Evolutionary conservation across 2,888 invertebrate genomes (phyloP), one percentile per base, ranked within the genome.

Genomic region (Cheilosia pagana): DNA sequence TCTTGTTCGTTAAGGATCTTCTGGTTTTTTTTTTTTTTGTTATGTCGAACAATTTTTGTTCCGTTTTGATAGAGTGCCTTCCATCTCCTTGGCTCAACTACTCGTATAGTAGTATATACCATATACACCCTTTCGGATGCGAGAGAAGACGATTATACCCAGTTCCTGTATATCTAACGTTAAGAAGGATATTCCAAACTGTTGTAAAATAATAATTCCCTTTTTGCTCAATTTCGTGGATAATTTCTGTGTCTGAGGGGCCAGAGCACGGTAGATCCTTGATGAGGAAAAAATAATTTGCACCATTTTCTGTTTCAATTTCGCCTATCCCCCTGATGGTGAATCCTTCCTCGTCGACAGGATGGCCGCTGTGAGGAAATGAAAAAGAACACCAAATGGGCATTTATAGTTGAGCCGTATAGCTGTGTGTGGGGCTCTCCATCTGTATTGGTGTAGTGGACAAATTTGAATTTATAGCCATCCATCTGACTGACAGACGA

Each of bases 261-360:
- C 50, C 50, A n/a, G 21, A 52, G 50, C 3, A 2, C 2, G n/a
- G 39, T 12, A 8, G 55, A 70, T 81, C 55, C 81, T 76, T 85
- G 81, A 85, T 81, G 79, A 71, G 71, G 85, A 76, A 81, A 85
- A 81, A 85, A 85, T 85, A 81, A 85, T 85, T 85, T 81, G 63
- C 85, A 62, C 81, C 68, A 81, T 76, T 85, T 85, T 81, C 67
- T 76, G 70, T 52, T 65, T 59, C 43, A 57, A 63, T 53, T 45
- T 65, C 50, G 41, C 45, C 63, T 28, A 62, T 68, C 31, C 59
- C 23, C 39, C 48, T 50, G 57, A 50, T 71, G 45, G 63, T 65
- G 48, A 39, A 35, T 52, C 12, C 45, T 21, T 28, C 45, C 41
- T 19, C 5, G 14, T 39, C 21, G 0, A 21, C 55, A 57, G 39